A percentile compares a stretch with the other conserved stretches of the same genome.
phyloP scores from a whole-genome alignment of 2,888 invertebrate genomes.

The Sarcophaga carnaria region DNA sequence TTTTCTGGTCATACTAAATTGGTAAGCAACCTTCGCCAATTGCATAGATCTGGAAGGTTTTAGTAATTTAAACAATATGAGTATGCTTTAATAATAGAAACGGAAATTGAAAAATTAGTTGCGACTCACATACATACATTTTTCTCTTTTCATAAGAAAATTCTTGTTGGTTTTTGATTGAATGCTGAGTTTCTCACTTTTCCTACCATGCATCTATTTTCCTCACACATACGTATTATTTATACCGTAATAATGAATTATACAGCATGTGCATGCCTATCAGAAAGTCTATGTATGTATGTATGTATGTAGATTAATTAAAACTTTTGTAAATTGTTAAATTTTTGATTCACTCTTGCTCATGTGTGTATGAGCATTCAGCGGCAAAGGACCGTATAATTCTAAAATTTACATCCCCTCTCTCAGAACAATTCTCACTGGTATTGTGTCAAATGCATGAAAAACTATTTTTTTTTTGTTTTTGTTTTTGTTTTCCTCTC shows the following conservation, averaged over 20 bases:
- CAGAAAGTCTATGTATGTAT: neutral
- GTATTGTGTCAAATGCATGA: slow-evolving; percentile 52
- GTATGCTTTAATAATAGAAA: too few species aligned
- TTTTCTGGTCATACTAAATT: slow-evolving; percentile 48
- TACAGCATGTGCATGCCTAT: too few species aligned
- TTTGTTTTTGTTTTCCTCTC: neutral
- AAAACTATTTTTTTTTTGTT: slow-evolving; percentile 35
- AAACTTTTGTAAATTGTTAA: neutral
- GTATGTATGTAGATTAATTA: slow-evolving; percentile 12
- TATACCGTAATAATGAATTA: too few species aligned
- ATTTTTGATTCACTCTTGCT: neutral
- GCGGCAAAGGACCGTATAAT: neutral
- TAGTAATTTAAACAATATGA: too few species aligned
- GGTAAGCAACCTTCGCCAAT: slow-evolving; percentile 2
- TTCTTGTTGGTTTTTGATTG: too few species aligned
- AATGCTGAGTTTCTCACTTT: too few species aligned
- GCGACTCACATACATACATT: too few species aligned
- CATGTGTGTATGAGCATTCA: neutral
- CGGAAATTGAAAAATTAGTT: too few species aligned
- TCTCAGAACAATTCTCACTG: slow-evolving; percentile 10
- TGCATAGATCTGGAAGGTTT: too few species aligned
- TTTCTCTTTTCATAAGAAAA: too few species aligned
- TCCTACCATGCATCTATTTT: too few species aligned
- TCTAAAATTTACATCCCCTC: neutral
- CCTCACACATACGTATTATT: too few species aligned